These are phyloP conservation scores for Nomada ferruginata DNA, from an alignment of 2,888 invertebrate genomes.

Conservation along the genomic window DNA sequence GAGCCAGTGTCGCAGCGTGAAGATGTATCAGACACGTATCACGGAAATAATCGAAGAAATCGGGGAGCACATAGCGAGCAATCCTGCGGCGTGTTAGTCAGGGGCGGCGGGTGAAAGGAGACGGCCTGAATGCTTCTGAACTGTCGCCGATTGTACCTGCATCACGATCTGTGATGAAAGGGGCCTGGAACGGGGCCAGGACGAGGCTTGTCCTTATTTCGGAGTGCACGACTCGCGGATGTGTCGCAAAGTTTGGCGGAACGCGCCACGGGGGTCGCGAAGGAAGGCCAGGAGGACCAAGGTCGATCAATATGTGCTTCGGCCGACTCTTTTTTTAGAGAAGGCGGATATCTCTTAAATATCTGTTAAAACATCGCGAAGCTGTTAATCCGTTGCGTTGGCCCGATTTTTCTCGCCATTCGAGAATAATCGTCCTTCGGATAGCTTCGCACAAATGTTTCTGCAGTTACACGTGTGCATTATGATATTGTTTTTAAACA, in stretches of 20 bases:
- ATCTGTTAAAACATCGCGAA: neutral
- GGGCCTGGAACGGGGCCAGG: slow-evolving; percentile 37
- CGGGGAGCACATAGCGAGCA: slow-evolving; percentile 59
- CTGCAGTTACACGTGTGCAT: neutral
- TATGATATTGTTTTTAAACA: no score
- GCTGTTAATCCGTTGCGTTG: neutral
- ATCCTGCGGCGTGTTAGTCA: slow-evolving; percentile 38
- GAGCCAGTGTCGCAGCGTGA: slow-evolving; percentile 46
- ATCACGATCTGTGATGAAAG: slow-evolving; percentile 46
- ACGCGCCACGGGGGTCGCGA: slow-evolving; percentile 12
- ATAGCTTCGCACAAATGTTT: neutral
- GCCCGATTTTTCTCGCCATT: neutral
- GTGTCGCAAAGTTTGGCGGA: slow-evolving; percentile 23
- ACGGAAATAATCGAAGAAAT: slow-evolving; percentile 67
- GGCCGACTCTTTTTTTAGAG: neutral
- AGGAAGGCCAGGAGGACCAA: slow-evolving; percentile 28
- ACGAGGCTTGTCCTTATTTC: slow-evolving; percentile 18
- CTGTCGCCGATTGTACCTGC: slow-evolving; percentile 34
- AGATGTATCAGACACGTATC: slow-evolving; percentile 57
- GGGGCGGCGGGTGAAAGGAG: neutral
- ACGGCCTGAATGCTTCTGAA: neutral
- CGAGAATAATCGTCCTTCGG: neutral
- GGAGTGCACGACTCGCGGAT: slow-evolving; percentile 34
- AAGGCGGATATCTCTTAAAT: neutral
- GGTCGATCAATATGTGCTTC: slow-evolving; percentile 42